Conservation (phyloP, 2,797 vertebrate species). For the Molothrus aeneus region DNA sequence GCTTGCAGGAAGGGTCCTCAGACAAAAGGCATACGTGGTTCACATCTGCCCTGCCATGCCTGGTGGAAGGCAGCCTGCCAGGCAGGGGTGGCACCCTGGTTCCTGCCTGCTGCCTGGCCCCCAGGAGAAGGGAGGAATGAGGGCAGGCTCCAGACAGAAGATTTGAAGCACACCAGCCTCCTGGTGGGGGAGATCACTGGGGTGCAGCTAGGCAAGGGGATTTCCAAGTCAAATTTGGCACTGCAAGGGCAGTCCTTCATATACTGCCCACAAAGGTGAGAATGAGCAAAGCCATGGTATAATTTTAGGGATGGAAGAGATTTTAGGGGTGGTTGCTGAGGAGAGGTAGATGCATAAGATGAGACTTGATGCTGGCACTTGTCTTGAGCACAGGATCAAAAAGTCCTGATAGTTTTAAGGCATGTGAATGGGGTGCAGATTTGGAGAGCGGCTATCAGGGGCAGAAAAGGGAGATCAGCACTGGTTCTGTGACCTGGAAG, state of each 20-base stretch:
- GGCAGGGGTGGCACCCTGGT: neutral
- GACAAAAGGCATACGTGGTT: neutral
- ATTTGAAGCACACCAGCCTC: neutral
- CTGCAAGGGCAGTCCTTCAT: neutral
- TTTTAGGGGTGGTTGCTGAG: neutral
- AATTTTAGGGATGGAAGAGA: neutral
- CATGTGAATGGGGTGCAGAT: accelerated
- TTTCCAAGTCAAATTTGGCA: neutral
- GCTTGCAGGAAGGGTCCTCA: neutral
- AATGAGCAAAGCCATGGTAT: neutral
- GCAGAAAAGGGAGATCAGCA: accelerated
- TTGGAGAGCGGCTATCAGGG: neutral
- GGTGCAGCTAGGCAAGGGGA: neutral
- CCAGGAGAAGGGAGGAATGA: accelerated
- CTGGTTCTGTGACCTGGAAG: neutral
- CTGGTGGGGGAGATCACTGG: neutral
- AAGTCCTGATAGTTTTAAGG: neutral
- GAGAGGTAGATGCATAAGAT: neutral
- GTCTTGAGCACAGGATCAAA: neutral
- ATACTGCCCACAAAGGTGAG: neutral
- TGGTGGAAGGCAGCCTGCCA: neutral
- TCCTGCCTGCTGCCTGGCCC: neutral
- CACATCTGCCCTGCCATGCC: neutral
- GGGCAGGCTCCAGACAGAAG: neutral
- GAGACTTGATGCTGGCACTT: neutral